phyloP scores from a whole-genome alignment of 2,113 vertebrate species.

The Crotophaga sulcirostris region DNA sequence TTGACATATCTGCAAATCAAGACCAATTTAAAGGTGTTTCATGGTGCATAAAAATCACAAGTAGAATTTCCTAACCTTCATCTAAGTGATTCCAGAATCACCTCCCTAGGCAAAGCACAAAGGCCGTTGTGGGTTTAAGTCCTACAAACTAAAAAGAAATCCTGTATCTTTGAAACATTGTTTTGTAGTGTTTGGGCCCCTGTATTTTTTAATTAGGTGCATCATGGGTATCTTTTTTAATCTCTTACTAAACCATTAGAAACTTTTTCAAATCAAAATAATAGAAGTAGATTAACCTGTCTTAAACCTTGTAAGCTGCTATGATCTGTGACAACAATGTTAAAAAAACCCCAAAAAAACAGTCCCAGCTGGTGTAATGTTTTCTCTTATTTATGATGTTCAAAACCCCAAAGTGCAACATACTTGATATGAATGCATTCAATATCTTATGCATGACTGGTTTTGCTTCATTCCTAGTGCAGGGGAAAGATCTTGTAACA shows the following conservation, averaged over 20 bases:
- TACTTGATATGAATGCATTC: constrained; percentile 1
- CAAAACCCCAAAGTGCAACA: neutral
- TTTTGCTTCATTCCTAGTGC: constrained; percentile 26
- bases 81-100: neutral
- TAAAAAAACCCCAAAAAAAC: neutral
- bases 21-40: neutral
- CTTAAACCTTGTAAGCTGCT: constrained; percentile 42
- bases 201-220: neutral
- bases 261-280: neutral
- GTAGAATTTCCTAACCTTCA: neutral
- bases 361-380: neutral
- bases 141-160: neutral
- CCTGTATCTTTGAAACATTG: neutral
- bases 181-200: neutral
- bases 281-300: constrained; percentile 19
- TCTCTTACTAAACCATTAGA: neutral
- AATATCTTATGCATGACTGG: constrained; percentile 26
- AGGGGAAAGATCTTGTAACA: constrained; percentile 31
- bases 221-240: neutral
- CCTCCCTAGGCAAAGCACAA: neutral
- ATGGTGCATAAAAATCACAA: neutral
- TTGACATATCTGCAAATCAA: neutral
- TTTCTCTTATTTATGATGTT: constrained; percentile 44
- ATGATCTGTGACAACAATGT: neutral
- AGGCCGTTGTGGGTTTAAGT: neutral